These are phyloP conservation scores for Alfaro cultratus DNA, from an alignment of 2,797 vertebrate species.

Conservation along the genomic window DNA sequence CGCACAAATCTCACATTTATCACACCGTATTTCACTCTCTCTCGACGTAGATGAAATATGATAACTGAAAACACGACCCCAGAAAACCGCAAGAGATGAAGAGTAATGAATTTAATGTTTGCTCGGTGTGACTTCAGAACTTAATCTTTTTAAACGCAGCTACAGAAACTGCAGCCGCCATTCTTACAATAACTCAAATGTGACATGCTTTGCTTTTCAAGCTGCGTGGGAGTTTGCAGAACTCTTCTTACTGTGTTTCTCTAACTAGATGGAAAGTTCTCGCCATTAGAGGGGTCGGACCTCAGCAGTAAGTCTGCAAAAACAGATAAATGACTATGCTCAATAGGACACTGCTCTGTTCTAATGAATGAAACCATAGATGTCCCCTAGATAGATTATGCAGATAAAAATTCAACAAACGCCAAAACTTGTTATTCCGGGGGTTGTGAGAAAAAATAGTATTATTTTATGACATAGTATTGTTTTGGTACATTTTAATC, in stretches of 20 bases:
- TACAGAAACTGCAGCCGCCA: conserved; percentile 26
- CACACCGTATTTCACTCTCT: conserved; percentile 19
- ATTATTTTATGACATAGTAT: neutral
- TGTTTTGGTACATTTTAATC: neutral
- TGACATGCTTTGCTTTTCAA: conserved; percentile 10
- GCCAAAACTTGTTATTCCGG: conserved; percentile 2
- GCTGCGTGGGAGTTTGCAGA: conserved; percentile 25
- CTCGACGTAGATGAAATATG: conserved; percentile 25
- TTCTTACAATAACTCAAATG: conserved; percentile 19
- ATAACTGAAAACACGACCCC: conserved; percentile 18
- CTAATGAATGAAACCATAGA: conserved; percentile 23
- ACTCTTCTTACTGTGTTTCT: conserved; percentile 39
- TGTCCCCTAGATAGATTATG: conserved; percentile 20
- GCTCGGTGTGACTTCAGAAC: conserved; percentile 26
- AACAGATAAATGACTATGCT: conserved; percentile 18
- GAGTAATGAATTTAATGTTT: conserved; percentile 8
- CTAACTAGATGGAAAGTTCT: conserved; percentile 13
- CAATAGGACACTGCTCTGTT: conserved; percentile 13
- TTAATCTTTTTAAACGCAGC: conserved; percentile 26
- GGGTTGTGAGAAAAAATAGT: conserved; percentile 8
- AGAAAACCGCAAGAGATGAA: neutral
- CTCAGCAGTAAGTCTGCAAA: conserved; percentile 22
- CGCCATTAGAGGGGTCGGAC: conserved; percentile 17
- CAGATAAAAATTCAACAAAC: conserved; percentile 16
- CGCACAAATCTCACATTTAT: conserved; percentile 27